Conservation (phyloP, 2,888 invertebrate genomes). For the Belgica antarctica region DNA sequence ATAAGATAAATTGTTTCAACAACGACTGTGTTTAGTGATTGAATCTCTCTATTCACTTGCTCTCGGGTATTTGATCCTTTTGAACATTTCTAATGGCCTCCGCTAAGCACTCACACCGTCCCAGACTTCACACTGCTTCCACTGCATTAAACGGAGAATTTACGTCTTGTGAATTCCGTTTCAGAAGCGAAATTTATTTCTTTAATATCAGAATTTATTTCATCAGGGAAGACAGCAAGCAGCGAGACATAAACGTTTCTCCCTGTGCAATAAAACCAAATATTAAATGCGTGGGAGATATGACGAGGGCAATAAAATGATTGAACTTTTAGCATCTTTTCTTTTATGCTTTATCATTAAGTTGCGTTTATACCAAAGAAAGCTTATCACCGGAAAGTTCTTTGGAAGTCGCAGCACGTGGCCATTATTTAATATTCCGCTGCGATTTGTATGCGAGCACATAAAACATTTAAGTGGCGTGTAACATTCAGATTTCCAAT, state of each 20-base stretch:
- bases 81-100: constrained; percentile 17
- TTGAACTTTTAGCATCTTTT: not conserved
- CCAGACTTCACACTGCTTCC: not conserved
- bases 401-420: constrained; percentile 15
- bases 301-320: constrained; percentile 11
- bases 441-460: constrained; percentile 15
- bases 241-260: not conserved
- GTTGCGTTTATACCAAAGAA: not conserved
- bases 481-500: constrained; percentile 12
- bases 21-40: not conserved
- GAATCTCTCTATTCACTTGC: not conserved
- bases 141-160: constrained; percentile 13
- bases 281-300: no score
- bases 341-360: constrained; percentile 9
- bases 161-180: not conserved
- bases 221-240: no score
- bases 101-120: not conserved
- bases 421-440: constrained; percentile 12
- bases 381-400: not conserved
- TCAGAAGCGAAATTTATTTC: not conserved
- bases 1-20: constrained; percentile 31
- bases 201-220: not conserved
- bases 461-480: constrained; percentile 25
- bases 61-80: constrained; percentile 12
- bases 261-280: not conserved